Conservation (phyloP, 2,113 vertebrate species). For the Speoplatyrhinus poulsoni region DNA sequence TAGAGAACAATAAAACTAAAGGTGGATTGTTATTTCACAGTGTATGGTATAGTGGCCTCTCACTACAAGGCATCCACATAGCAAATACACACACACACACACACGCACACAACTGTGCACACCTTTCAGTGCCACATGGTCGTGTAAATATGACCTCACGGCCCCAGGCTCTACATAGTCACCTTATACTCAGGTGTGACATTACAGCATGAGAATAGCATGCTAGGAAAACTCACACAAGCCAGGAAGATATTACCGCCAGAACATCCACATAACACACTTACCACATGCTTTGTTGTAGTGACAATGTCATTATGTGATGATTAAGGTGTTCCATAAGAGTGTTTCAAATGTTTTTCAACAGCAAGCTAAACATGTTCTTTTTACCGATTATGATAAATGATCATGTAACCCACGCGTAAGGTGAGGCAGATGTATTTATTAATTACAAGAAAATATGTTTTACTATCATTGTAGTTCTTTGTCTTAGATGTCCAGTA, state of each 20-base stretch:
- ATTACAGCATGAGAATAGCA: slow-evolving; percentile 76
- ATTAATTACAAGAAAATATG: too few relatives aligned
- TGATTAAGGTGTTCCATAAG: not conserved
- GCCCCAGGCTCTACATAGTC: slow-evolving; percentile 55
- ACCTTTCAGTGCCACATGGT: slow-evolving; percentile 43
- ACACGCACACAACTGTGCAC: slow-evolving; percentile 16
- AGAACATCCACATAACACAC: slow-evolving; percentile 27
- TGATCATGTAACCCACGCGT: not conserved
- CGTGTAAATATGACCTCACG: slow-evolving; percentile 67
- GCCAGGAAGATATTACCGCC: slow-evolving; percentile 26
- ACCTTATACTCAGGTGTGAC: slow-evolving; percentile 79
- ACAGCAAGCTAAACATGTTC: not conserved
- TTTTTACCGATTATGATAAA: slow-evolving; percentile 16
- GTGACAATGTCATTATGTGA: not conserved
- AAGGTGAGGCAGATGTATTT: not conserved
- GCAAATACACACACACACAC: not conserved
- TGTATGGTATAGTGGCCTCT: slow-evolving; percentile 6
- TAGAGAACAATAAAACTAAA: not conserved
- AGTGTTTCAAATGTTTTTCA: not conserved
- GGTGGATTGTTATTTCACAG: slow-evolving; percentile 24
- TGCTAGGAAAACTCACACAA: slow-evolving; percentile 67
- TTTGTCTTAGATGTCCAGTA: too few relatives aligned
- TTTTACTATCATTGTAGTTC: too few relatives aligned
- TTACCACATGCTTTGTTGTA: not conserved
- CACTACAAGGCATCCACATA: not conserved